phyloP scores from a whole-genome alignment of 2,113 vertebrate genomes.

The Cyprinodon variegatus region DNA sequence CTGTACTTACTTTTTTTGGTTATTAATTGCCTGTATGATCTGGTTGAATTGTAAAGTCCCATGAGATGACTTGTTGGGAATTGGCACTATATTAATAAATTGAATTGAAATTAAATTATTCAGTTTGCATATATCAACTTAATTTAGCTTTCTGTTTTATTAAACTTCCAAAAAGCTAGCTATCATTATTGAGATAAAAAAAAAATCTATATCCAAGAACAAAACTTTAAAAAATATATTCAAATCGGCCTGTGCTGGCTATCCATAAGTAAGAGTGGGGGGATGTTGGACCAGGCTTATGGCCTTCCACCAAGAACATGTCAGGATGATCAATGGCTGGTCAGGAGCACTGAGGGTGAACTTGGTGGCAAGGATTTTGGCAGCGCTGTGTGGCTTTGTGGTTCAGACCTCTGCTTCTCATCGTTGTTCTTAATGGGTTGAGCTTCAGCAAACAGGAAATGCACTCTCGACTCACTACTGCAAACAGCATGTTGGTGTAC shows the following conservation, averaged over 20 bases:
- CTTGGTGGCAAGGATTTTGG: slow-evolving; percentile 66
- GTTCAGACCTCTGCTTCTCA: slow-evolving; percentile 43
- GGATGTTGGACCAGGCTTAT: slow-evolving; percentile 63
- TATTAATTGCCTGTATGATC: no score
- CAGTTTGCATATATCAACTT: background rate
- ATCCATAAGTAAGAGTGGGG: slow-evolving; percentile 35
- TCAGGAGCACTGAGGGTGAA: slow-evolving; percentile 63
- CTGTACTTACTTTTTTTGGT: no score
- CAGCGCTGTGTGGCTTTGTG: slow-evolving; percentile 46
- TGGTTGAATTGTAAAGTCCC: no score
- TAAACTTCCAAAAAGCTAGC: background rate
- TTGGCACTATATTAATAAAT: no score
- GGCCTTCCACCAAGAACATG: slow-evolving; percentile 78
- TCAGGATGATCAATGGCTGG: slow-evolving; percentile 79
- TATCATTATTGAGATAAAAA: background rate
- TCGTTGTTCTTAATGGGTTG: slow-evolving; percentile 54
- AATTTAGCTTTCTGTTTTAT: background rate
- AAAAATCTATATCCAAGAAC: background rate
- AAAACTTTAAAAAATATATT: slow-evolving; percentile 31
- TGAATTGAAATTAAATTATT: background rate
- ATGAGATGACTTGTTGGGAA: no score
- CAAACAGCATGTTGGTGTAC: slow-evolving; percentile 31
- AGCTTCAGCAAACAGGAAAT: slow-evolving; percentile 63
- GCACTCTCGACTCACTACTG: slow-evolving; percentile 31
- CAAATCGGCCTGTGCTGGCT: slow-evolving; percentile 40